Evolutionary conservation across 2,888 invertebrate genomes (phyloP), one percentile per base, ranked within the genome.

Genomic region (Gortyna flavago): DNA sequence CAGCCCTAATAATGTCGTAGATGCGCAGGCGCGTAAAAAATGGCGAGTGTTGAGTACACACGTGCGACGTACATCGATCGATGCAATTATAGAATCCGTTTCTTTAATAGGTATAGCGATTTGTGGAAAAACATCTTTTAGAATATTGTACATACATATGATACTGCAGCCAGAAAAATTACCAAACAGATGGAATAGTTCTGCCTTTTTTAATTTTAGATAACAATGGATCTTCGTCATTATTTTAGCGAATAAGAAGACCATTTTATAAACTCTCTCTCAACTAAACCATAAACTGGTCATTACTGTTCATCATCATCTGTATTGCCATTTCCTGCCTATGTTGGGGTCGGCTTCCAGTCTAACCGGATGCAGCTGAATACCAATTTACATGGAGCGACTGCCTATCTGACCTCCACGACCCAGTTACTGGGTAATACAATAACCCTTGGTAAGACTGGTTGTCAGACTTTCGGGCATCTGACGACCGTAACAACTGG

Each of bases 11-110:
- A 64, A 62, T 67, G 48, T 76, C 64, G 38, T 67, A 48, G 72
- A 79, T 70, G 84, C 66, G 70, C 57, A 74, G 66, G 73, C 73
- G 75, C 75, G 68, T 83, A 77, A 85, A 87, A 86, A 88, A 85
- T 77, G 57, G 66, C 57, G 72, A 62, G 61, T 41, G 74, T 78
- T 72, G 68, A 68, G 38, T 64, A 79, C 71, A 85, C 77, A 74
- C 80, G 83, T 76, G 69, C 80, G 72, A 77, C 68, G 48, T 32
- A 75, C 83, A 72, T 67, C 68, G 67, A 87, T 71, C 68, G 68
- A 57, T 70, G 76, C 68, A 74, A 88, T 88, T 85, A 73, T 80
- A 35, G 71, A 80, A 77, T 84, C 48, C 48, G 62, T 84, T 75
- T 77, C 68, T 54, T n/a, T n/a, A n/a, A 67, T 29, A 29, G 6